phyloP scores from a whole-genome alignment of 2,888 invertebrate genomes.

The Andricus quercusramuli region DNA sequence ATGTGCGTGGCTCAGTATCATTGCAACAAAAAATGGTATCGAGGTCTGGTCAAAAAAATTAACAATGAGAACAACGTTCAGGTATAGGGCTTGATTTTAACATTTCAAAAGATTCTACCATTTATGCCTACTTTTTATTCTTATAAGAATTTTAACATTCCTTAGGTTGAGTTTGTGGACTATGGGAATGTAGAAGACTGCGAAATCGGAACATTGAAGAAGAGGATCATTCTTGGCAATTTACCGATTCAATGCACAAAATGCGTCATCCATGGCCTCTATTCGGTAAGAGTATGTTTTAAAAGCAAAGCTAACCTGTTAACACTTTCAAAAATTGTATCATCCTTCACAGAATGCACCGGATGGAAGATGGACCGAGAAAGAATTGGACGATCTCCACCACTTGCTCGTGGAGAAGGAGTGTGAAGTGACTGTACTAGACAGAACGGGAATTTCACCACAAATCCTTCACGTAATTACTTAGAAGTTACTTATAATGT shows the following conservation, averaged over 20 bases:
- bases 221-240: constrained; percentile 82
- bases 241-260: constrained; percentile 85
- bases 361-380: constrained; percentile 78
- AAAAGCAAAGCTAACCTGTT: neutral
- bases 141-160: constrained; percentile 28
- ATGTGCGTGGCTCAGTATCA: constrained; percentile 86
- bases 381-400: constrained; percentile 84
- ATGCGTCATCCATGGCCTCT: constrained; percentile 81
- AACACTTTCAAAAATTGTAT: neutral
- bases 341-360: neutral
- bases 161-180: constrained; percentile 86
- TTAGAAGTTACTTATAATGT: neutral
- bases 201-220: constrained; percentile 81
- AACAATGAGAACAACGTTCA: neutral
- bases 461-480: constrained; percentile 18
- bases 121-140: neutral
- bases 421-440: constrained; percentile 80
- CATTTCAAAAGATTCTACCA: constrained; percentile 14
- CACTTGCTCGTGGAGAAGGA: constrained; percentile 81
- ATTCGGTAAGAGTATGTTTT: constrained; percentile 76
- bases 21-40: constrained; percentile 85
- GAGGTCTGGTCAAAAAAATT: constrained; percentile 82
- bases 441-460: constrained; percentile 55
- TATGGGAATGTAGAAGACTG: constrained; percentile 89
- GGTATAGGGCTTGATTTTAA: constrained; percentile 6